A percentile compares a stretch with the other conserved stretches of the same genome.
Evolutionary conservation across 2,797 vertebrate species (phyloP).

Genomic region (Esox masquinongy): DNA sequence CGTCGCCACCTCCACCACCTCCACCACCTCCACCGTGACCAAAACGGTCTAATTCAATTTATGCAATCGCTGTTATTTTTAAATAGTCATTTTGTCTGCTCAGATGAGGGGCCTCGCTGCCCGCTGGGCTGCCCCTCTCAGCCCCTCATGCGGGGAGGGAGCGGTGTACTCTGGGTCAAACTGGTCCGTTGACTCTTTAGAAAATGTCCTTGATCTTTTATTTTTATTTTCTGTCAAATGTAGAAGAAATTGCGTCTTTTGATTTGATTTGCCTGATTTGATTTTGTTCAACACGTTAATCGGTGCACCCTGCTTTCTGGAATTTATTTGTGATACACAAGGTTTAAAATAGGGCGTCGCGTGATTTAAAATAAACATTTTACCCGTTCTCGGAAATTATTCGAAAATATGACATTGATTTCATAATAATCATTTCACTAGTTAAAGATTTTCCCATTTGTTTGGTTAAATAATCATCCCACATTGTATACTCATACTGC

Average conservation of each 20-base stretch:
- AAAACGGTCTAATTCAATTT: conserved; percentile 99
- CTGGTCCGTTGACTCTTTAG: conserved; percentile 2
- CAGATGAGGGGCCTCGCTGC: conserved; percentile 77
- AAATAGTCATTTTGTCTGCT: conserved; percentile 96
- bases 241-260: conserved; percentile 16
- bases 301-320: neutral
- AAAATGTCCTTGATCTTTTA: conserved; percentile 42
- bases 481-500: conserved; percentile 7
- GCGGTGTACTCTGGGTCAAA: conserved; percentile 37
- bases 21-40: conserved; percentile 88
- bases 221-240: conserved; percentile 36
- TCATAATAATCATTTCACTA: neutral
- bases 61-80: conserved; percentile 99
- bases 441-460: neutral
- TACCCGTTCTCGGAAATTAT: neutral
- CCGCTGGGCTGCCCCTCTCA: conserved; percentile 68
- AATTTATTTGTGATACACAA: neutral
- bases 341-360: neutral
- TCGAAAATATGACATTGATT: neutral
- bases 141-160: conserved; percentile 51
- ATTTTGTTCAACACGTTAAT: conserved; percentile 17
- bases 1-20: conserved; percentile 71
- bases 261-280: conserved; percentile 1
- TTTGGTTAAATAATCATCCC: neutral
- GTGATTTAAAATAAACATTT: neutral